phyloP scores from a whole-genome alignment of 2,888 invertebrate species.

The Magallana nippona region DNA sequence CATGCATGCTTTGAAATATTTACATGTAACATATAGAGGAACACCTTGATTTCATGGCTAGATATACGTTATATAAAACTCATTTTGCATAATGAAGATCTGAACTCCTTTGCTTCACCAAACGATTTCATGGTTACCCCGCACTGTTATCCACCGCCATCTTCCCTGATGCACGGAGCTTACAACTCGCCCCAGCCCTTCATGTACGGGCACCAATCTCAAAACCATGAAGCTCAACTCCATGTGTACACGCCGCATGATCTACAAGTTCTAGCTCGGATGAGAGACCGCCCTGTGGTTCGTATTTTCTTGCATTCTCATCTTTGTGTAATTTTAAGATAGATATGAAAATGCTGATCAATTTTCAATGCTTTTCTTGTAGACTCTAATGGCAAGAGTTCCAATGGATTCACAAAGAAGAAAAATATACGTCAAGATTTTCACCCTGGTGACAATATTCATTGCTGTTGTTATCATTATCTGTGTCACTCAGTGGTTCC shows the following conservation, averaged over 20 bases:
- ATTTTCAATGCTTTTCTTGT: background rate
- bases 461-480: background rate
- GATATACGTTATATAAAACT: background rate
- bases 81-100: background rate
- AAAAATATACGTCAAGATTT: slow-evolving; percentile 1
- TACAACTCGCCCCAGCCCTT: background rate
- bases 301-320: background rate
- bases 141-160: background rate
- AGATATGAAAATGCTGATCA: too few relatives aligned
- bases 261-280: background rate
- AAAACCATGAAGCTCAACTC: background rate
- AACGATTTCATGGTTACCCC: background rate
- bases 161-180: background rate
- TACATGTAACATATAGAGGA: too few relatives aligned
- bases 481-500: background rate
- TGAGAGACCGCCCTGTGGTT: background rate
- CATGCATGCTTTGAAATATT: too few relatives aligned
- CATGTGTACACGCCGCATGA: background rate
- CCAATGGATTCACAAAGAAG: slow-evolving; percentile 1
- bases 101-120: background rate
- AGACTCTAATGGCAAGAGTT: background rate
- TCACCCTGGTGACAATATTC: background rate
- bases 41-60: too few relatives aligned
- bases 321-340: too few relatives aligned
- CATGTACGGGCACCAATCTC: background rate